Base-by-base conservation (phyloP, 1,140 invertebrate genomes). In the Zeugodacus cucurbitae region DNA sequence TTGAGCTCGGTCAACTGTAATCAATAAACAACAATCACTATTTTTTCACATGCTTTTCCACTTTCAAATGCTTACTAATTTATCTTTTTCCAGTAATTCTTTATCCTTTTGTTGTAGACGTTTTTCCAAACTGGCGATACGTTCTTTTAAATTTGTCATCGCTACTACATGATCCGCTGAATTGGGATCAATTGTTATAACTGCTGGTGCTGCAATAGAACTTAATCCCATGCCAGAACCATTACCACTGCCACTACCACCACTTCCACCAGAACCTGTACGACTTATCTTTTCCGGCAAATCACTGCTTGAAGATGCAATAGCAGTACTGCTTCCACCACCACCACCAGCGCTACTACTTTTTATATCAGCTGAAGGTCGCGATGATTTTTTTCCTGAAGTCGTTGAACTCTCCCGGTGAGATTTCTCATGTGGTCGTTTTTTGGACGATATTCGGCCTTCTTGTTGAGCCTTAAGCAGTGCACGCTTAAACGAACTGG, bases 111-210 rank as follows among this genome's bases (percentile, higher is more conserved):
- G 95, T 87, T 94, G 94, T 4, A 99, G 94, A 91, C 98, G 97
- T 93, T 98, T 98, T 93, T 99, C 97, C n/a, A 99, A 94, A 91
- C 96, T 96, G 54, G 98, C 97, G 90, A 99, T 98, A 91, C 98
- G 97, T 93, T 99, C 98, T 91, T 97, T 97, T 1, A 99, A 95
- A 93, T 98, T 97, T 22, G 98, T 98, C 93, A 99, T 97, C 1
- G 97, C 97, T 14, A 98, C 97, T 34, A 99, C 97, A 92, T 99
- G 98, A 93, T 99, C 98, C 0, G 97, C 97, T 91, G 96, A 97
- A 90, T 97, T 97, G 1, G 97, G 97, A 94, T 98, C 98, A 62
- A 96, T 90, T 90, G 88, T 91, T 17, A 93, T 92, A 57, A 91
- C 92, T 87, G 92, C 95, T 85, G 95, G 95, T 91, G 93, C 91